Evolutionary conservation across 2,113 vertebrate species (phyloP).

Genomic region (Paradisaea rubra): DNA sequence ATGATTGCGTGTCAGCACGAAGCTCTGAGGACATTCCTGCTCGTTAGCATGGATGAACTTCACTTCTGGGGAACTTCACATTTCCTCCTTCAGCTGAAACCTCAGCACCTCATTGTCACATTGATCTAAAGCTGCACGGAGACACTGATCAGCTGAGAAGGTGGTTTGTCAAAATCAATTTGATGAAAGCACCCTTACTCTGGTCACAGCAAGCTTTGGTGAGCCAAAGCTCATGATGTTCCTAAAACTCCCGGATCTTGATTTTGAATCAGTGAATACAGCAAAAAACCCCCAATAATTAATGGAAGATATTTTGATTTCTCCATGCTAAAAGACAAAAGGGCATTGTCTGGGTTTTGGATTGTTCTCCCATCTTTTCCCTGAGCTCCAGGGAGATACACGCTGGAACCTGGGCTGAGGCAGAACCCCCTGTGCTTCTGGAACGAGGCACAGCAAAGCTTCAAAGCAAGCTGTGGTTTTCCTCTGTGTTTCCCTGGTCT

Average conservation of each 20-base stretch:
- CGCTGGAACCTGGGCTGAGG: neutral
- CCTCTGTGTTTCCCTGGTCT: neutral
- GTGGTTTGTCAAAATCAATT: neutral
- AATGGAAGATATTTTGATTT: neutral
- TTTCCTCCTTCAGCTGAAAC: neutral
- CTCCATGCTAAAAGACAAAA: neutral
- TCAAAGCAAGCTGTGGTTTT: neutral
- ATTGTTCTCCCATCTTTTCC: neutral
- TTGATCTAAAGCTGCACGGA: neutral
- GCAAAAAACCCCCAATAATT: neutral
- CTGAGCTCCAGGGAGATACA: neutral
- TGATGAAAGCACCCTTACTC: neutral
- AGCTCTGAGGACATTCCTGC: neutral
- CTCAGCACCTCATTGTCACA: neutral
- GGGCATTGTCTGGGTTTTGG: neutral
- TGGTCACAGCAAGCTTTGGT: neutral
- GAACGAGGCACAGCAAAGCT: neutral
- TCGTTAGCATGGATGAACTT: neutral
- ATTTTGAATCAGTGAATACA: neutral
- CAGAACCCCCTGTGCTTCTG: neutral
- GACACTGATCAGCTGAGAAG: neutral
- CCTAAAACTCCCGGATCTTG: neutral
- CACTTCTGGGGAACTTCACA: neutral
- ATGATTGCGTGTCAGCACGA: neutral
- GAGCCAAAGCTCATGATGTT: neutral